Evolutionary conservation across 1,140 invertebrate species (phyloP).

Genomic region (Brachionus sp.): DNA sequence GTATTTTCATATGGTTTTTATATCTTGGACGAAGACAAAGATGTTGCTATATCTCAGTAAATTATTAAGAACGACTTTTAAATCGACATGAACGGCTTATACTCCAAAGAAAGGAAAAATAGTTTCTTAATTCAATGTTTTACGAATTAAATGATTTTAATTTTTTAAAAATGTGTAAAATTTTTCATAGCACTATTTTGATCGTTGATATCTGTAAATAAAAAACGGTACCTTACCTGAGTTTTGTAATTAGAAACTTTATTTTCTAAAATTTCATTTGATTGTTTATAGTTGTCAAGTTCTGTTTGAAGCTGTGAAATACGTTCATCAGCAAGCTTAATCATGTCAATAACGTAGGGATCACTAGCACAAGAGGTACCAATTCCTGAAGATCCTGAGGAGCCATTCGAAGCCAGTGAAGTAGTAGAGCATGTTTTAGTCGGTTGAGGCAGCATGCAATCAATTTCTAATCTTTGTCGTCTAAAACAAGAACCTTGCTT

Average conservation of each 20-base stretch:
- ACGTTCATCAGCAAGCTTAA: slow-evolving; percentile 56
- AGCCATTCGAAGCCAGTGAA: not conserved
- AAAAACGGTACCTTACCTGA: slow-evolving; percentile 51
- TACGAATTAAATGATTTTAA: too few relatives aligned
- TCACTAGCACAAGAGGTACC: slow-evolving; percentile 51
- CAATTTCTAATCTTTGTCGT: slow-evolving; percentile 58
- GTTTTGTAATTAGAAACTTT: slow-evolving; percentile 55
- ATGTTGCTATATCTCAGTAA: too few relatives aligned
- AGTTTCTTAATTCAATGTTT: too few relatives aligned
- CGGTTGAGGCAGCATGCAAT: slow-evolving; percentile 52
- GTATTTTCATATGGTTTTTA: too few relatives aligned
- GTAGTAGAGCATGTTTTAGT: slow-evolving; percentile 47
- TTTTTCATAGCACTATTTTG: too few relatives aligned
- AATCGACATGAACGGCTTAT: too few relatives aligned
- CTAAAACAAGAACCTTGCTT: slow-evolving; percentile 54
- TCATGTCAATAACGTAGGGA: slow-evolving; percentile 57
- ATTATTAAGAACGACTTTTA: too few relatives aligned
- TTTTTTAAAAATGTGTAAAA: too few relatives aligned
- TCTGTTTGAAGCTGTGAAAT: slow-evolving; percentile 54
- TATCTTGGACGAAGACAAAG: too few relatives aligned
- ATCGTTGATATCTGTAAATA: not conserved
- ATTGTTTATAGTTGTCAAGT: slow-evolving; percentile 49
- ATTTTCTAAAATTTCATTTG: slow-evolving; percentile 53
- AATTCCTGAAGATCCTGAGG: not conserved
- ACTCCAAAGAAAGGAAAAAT: too few relatives aligned